These are phyloP conservation scores for Tenualosa ilisha DNA, from an alignment of 2,797 vertebrate genomes.

Conservation along the genomic window DNA sequence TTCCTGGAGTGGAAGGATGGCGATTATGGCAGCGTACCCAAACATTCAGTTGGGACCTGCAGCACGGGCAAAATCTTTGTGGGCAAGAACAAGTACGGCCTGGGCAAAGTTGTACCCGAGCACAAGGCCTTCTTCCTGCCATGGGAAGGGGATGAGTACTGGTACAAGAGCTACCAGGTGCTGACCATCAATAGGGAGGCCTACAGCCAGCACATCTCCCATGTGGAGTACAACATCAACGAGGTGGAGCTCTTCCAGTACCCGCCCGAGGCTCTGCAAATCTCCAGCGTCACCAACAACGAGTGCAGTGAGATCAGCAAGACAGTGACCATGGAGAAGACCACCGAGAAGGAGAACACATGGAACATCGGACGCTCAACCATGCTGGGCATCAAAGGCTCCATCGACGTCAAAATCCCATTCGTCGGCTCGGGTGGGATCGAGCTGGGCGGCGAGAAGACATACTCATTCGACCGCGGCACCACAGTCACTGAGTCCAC, in stretches of 20 bases:
- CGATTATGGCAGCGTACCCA: slow-evolving; percentile 68
- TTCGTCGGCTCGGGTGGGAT: slow-evolving; percentile 67
- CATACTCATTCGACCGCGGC: slow-evolving; percentile 69
- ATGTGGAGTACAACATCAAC: slow-evolving; percentile 64
- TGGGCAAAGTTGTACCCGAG: slow-evolving; percentile 72
- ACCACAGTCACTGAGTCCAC: slow-evolving; percentile 68
- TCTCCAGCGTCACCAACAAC: slow-evolving; percentile 73
- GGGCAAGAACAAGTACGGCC: slow-evolving; percentile 77
- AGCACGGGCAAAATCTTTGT: slow-evolving; percentile 64
- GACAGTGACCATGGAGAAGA: slow-evolving; percentile 73
- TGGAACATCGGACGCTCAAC: slow-evolving; percentile 76
- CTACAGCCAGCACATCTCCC: slow-evolving; percentile 24
- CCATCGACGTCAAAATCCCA: slow-evolving; percentile 73
- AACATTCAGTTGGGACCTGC: slow-evolving; percentile 67
- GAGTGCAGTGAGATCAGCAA: slow-evolving; percentile 68
- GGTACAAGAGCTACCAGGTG: slow-evolving; percentile 77
- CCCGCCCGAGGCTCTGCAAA: slow-evolving; percentile 73
- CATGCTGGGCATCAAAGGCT: slow-evolving; percentile 69
- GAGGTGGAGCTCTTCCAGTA: slow-evolving; percentile 70
- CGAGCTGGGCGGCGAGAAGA: slow-evolving; percentile 67
- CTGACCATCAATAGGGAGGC: slow-evolving; percentile 64
- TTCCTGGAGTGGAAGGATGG: slow-evolving; percentile 72
- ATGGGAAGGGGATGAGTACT: slow-evolving; percentile 76
- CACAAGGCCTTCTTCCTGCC: slow-evolving; percentile 77
- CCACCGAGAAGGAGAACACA: slow-evolving; percentile 66